phyloP scores from a whole-genome alignment of 2,797 vertebrate species.

The Spinus pinus region DNA sequence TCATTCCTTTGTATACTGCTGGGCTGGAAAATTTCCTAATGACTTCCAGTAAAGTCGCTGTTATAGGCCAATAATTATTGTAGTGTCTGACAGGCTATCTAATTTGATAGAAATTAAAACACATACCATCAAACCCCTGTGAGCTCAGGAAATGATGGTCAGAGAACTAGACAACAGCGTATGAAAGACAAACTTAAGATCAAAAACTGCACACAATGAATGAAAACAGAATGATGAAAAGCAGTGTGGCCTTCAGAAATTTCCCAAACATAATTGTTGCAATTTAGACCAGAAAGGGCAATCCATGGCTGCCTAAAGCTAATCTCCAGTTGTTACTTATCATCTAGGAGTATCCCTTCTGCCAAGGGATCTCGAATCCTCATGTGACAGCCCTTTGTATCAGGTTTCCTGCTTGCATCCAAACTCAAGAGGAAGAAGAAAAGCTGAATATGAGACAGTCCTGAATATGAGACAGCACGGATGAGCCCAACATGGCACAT shows the following conservation, averaged over 20 bases:
- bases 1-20: constrained; percentile 26
- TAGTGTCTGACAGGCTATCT: neutral
- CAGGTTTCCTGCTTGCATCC: neutral
- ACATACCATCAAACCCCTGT: neutral
- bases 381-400: neutral
- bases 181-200: neutral
- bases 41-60: constrained; percentile 8
- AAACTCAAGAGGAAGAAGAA: neutral
- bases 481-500: neutral
- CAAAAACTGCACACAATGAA: neutral
- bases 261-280: neutral
- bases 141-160: neutral
- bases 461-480: neutral
- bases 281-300: neutral
- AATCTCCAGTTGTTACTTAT: neutral
- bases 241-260: neutral
- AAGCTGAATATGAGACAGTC: neutral
- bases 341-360: neutral
- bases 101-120: constrained; percentile 20
- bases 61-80: constrained; percentile 37
- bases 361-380: neutral
- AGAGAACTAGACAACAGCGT: neutral
- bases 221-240: neutral
- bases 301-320: neutral
- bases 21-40: constrained; percentile 34